Percentiles rank a stretch among this genome's conserved stretches.
Conservation (phyloP, 2,113 vertebrate genomes). For the Psittacula cyanocephala region DNA sequence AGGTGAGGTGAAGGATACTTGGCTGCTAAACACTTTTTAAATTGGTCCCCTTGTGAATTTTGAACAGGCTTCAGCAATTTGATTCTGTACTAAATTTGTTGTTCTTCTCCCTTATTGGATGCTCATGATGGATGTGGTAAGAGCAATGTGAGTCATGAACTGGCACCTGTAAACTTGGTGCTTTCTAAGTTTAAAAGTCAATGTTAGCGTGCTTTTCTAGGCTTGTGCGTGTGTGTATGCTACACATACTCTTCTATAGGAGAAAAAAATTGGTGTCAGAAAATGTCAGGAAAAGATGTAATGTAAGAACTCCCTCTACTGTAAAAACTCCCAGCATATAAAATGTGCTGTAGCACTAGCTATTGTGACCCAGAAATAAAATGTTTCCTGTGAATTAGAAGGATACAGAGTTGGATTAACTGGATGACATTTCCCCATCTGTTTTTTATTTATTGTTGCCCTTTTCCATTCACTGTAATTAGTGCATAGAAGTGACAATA, state of each 20-base stretch:
- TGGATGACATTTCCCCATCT: constrained; percentile 54
- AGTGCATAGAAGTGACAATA: constrained; percentile 41
- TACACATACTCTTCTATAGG: background rate
- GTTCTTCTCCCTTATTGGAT: background rate
- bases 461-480: constrained; percentile 56
- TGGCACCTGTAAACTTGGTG: background rate
- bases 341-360: constrained; percentile 5
- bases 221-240: background rate
- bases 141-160: background rate
- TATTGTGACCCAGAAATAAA: constrained; percentile 45
- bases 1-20: background rate
- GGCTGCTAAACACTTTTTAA: background rate
- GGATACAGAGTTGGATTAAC: constrained; percentile 33
- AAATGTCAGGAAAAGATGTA: constrained; percentile 48
- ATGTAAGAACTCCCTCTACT: constrained; percentile 65
- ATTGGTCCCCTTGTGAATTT: background rate
- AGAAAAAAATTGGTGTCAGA: background rate
- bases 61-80: background rate
- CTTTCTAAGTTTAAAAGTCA: background rate
- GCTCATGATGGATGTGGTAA: background rate
- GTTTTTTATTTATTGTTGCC: constrained; percentile 51
- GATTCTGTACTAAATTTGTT: background rate
- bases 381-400: constrained; percentile 49
- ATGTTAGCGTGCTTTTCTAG: background rate
- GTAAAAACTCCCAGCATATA: constrained; percentile 47